A percentile compares a stretch with the other conserved stretches of the same genome.
phyloP scores from a whole-genome alignment of 2,113 vertebrate genomes.

The Tiliqua scincoides region DNA sequence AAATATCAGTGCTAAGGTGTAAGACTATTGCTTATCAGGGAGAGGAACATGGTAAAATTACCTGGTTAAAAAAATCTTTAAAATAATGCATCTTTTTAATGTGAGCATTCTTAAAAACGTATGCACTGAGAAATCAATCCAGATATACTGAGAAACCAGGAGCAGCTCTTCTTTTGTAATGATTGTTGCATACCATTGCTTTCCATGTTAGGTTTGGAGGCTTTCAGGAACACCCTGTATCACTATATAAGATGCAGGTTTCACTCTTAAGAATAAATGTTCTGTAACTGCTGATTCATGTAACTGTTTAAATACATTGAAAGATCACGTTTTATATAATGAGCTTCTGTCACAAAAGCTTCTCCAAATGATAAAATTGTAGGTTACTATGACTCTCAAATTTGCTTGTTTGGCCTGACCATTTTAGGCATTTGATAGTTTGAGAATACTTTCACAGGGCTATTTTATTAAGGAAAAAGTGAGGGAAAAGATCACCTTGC shows the following conservation, averaged over 20 bases:
- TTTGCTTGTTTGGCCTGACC: too few relatives aligned
- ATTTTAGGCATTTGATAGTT: too few relatives aligned
- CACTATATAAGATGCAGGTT: background rate
- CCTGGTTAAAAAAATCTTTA: constrained; percentile 46
- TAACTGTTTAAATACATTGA: background rate
- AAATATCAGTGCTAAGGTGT: constrained; percentile 67
- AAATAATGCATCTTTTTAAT: constrained; percentile 21
- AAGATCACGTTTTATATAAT: background rate
- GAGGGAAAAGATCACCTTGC: background rate
- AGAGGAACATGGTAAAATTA: constrained; percentile 42
- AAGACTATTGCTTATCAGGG: constrained; percentile 62
- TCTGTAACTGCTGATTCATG: background rate
- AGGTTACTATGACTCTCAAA: background rate
- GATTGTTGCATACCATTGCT: too few relatives aligned
- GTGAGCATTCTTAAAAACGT: background rate
- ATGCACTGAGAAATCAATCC: background rate
- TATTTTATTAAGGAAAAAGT: background rate
- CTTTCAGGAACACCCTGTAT: background rate
- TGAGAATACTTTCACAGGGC: background rate
- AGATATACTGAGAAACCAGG: background rate
- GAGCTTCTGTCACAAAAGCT: background rate
- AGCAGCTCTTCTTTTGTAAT: background rate
- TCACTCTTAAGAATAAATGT: background rate
- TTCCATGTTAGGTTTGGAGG: background rate
- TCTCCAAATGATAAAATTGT: background rate